phyloP scores from a whole-genome alignment of 2,888 invertebrate genomes.

The Autographa gamma region DNA sequence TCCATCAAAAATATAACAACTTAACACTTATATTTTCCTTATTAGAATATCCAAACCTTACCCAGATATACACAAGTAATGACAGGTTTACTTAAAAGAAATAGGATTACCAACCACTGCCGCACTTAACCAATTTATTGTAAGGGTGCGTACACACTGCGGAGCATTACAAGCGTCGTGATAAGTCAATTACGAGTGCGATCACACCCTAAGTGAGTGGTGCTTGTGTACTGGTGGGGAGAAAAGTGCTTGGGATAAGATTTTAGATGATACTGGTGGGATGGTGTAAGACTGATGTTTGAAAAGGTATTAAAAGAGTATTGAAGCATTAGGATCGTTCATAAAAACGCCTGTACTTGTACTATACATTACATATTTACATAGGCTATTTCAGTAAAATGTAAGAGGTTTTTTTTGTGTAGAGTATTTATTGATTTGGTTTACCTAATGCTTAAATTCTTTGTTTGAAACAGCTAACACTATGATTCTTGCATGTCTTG shows the following conservation, averaged over 20 bases:
- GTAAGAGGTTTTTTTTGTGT: too few species aligned
- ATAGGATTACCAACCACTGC: slow-evolving; percentile 67
- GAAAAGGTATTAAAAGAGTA: too few species aligned
- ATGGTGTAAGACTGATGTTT: too few species aligned
- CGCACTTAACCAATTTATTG: slow-evolving; percentile 78
- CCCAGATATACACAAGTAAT: slow-evolving; percentile 11
- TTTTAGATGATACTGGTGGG: background rate
- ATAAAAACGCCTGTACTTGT: too few species aligned
- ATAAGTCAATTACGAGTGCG: slow-evolving; percentile 85
- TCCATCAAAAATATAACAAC: too few species aligned
- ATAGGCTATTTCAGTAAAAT: too few species aligned
- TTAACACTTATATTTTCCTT: background rate
- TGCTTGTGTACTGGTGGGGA: slow-evolving; percentile 60
- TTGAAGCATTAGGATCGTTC: too few species aligned
- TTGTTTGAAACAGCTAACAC: too few species aligned
- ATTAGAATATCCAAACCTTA: background rate
- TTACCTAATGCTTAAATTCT: too few species aligned
- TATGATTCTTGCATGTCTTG: too few species aligned
- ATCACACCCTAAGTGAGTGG: slow-evolving; percentile 78
- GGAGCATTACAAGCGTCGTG: slow-evolving; percentile 74
- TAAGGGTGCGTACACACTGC: slow-evolving; percentile 67
- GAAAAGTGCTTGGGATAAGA: slow-evolving; percentile 42
- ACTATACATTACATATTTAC: too few species aligned
- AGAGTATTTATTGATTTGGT: too few species aligned
- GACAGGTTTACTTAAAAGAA: slow-evolving; percentile 58